Base-by-base conservation (phyloP, 2,113 vertebrate genomes). In the Spheniscus mendiculus region DNA sequence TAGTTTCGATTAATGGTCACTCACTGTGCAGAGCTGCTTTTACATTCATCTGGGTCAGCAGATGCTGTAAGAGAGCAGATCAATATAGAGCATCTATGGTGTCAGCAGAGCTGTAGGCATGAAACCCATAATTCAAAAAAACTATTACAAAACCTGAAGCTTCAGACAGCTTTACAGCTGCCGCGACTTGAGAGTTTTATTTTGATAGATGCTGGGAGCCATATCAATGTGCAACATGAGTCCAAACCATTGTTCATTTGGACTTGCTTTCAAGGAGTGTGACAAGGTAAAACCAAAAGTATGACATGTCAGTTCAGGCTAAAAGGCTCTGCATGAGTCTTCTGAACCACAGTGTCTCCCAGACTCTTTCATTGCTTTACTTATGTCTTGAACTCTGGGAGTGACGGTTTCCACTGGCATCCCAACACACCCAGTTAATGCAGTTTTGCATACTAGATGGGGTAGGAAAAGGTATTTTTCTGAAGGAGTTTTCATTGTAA, bases 221-320 rank as follows among this genome's bases (percentile, higher is more conserved):
- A 4, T 34, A 70, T 42, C 81, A 55, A 26, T 29, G 21, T 16
- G 38, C 55, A 84, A 25, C n/a, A 17, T 0, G 9, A 77, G 27
- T 61, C 42, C 59, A 74, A 53, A 89, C 6, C 15, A 13, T 5
- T 36, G 17, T 29, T 81, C 7, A 38, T 65, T 82, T 56, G 52
- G 85, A 20, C 10, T 73, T 36, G 10, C 32, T 78, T 61, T 62
- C 49, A 47, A 56, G 42, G 53, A 52, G 22, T 0, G 0, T 34
- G 73, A 47, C 19, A 52, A 79, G 38, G 59, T 49, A 58, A 82
- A 89, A 40, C 30, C 53, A 6, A 32, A 84, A 59, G 15, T 7
- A 8, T 15, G 70, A 22, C 0, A 0, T 34, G 40, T 55, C 1
- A 1, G 3, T 36, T 47, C 66, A 72, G 66, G 36, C 61, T 76